These are phyloP conservation scores for Enteromius trimaculatus DNA, from an alignment of 2,797 vertebrate species.

Conservation along the genomic window DNA sequence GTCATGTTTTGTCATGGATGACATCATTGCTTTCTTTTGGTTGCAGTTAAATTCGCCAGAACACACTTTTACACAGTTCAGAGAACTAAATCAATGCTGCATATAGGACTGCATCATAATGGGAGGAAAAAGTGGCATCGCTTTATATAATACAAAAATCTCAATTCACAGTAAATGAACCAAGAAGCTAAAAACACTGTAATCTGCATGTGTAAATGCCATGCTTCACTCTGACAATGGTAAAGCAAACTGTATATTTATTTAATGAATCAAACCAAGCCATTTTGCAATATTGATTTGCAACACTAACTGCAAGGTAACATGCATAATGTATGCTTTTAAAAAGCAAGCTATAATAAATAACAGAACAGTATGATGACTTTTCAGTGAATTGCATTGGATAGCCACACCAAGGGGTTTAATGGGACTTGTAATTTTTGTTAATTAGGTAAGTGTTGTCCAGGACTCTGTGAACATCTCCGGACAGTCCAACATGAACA, in stretches of 20 bases:
- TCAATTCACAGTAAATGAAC: background rate
- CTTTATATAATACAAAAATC: background rate
- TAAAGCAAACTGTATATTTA: background rate
- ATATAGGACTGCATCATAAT: background rate
- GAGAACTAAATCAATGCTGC: background rate
- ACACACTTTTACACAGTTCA: background rate
- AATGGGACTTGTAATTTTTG: background rate
- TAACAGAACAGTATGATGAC: background rate
- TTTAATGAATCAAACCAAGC: background rate
- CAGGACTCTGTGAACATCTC: slow-evolving; percentile 99
- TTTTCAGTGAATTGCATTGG: background rate
- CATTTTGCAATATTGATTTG: background rate
- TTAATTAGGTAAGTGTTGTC: slow-evolving; percentile 92
- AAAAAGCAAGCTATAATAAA: background rate
- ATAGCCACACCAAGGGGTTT: background rate
- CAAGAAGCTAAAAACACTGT: background rate
- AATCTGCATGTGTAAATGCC: background rate
- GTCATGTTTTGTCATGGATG: background rate
- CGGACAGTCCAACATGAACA: slow-evolving; percentile 96
- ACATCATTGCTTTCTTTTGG: background rate
- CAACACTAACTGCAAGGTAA: background rate
- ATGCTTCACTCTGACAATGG: background rate
- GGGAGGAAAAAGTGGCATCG: background rate
- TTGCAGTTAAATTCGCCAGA: background rate
- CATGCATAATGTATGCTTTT: background rate